Base-by-base conservation (phyloP, 2,888 invertebrate genomes). In the Mimas tiliae region DNA sequence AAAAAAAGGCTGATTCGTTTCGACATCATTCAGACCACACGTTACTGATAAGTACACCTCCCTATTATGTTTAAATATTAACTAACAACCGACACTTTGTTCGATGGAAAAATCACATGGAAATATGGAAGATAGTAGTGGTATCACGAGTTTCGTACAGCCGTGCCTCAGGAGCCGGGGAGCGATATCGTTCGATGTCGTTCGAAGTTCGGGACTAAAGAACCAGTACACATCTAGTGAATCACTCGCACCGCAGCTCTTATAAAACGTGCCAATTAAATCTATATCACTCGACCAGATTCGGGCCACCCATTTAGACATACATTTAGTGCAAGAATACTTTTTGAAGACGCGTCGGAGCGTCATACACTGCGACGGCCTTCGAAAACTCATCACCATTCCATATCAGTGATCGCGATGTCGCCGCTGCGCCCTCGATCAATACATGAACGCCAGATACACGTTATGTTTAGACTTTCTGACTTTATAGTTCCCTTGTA, bases 381-480 rank as follows among this genome's bases (percentile, higher is more conserved):
- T 83, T 86, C 78, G 80, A 80, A 93, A 93, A 93, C 93, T 93
- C 92, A 80, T 88, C 82, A 91, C 90, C 90, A 83, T 83, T 81
- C 76, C 69, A 69, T 74, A 74, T 76, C 71, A 74, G 76, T 72
- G 73, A 69, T 77, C 72, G 72, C 63, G 68, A 55, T 78, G 72
- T 75, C 73, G 70, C 72, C 73, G 70, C 73, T 75, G 78, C 86
- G 81, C 82, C 83, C 88, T 87, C 76, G 94, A 83, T 94, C 76
- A 94, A 83, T 94, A 94, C 91, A 94, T 93, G 84, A 94, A 94
- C 75, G 94, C 94, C 80, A 94, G 79, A 81, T 93, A 94, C 77
- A 94, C 79, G 77, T 94, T 93, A 69, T 86, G 86, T 72, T 88
- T 88, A 53, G 87, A 78, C 72, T 85, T 89, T 69, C 79, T 86